Percentiles rank a stretch among this genome's conserved stretches.
These are phyloP conservation scores for Smittia sp. DNA, from an alignment of 2,888 invertebrate genomes.

Conservation along the genomic window DNA sequence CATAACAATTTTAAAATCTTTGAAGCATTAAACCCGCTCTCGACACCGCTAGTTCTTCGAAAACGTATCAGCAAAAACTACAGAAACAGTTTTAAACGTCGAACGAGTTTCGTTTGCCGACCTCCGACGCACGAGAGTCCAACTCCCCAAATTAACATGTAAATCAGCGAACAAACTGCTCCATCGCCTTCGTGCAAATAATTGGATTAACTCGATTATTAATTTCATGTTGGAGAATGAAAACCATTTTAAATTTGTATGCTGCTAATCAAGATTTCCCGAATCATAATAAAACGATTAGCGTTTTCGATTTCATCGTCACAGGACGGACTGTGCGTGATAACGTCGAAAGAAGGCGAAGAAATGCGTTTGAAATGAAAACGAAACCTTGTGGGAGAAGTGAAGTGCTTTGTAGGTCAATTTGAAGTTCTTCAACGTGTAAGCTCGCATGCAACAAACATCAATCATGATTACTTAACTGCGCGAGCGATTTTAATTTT, in stretches of 20 bases:
- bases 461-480: slow-evolving; percentile 35
- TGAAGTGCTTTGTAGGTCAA: slow-evolving; percentile 31
- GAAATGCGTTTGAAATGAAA: slow-evolving; percentile 38
- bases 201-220: slow-evolving; percentile 40
- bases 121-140: neutral
- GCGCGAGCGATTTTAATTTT: slow-evolving; percentile 9
- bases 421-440: neutral
- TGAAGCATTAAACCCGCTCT: no score
- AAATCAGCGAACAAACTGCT: slow-evolving; percentile 1
- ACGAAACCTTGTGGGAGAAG: slow-evolving; percentile 16
- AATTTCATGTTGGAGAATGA: neutral
- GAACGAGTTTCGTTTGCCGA: neutral
- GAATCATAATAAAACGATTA: slow-evolving; percentile 34
- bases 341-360: slow-evolving; percentile 6
- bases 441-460: slow-evolving; percentile 36
- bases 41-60: no score
- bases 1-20: no score
- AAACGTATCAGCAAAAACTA: slow-evolving; percentile 5
- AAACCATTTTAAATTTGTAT: slow-evolving; percentile 23
- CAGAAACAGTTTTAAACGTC: slow-evolving; percentile 14
- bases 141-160: neutral
- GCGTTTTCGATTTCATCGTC: slow-evolving; percentile 32
- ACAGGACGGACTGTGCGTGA: slow-evolving; percentile 21
- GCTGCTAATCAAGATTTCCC: slow-evolving; percentile 12
- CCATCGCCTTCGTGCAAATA: slow-evolving; percentile 35